phyloP scores from a whole-genome alignment of 1,140 invertebrate genomes.

The Trichonephila clavipes region DNA sequence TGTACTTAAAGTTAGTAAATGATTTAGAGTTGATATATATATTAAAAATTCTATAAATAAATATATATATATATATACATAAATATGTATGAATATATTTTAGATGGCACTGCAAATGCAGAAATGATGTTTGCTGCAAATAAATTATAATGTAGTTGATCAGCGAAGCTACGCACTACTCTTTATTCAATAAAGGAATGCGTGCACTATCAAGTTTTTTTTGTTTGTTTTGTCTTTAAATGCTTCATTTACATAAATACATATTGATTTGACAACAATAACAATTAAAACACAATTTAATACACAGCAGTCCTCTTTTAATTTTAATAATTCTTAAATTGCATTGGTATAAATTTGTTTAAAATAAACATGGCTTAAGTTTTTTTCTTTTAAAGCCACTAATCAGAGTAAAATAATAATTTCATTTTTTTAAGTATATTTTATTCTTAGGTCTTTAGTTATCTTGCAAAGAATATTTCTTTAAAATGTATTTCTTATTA shows the following conservation, averaged over 20 bases:
- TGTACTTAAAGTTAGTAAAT: conserved; percentile 74
- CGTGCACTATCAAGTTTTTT: conserved; percentile 41
- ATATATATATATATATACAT: conserved; percentile 6
- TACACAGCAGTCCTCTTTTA: too few species aligned
- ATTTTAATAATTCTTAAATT: too few species aligned
- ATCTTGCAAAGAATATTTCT: too few species aligned
- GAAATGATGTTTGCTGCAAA: conserved; percentile 70
- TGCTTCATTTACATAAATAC: background rate
- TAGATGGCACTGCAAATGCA: conserved; percentile 74
- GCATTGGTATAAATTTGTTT: too few species aligned
- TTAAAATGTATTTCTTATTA: too few species aligned
- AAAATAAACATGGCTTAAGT: too few species aligned
- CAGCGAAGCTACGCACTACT: conserved; percentile 41
- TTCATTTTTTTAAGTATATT: too few species aligned
- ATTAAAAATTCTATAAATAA: conserved; percentile 64
- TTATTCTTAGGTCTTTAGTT: too few species aligned
- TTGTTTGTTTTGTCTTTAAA: background rate
- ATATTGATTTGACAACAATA: too few species aligned
- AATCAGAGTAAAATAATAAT: too few species aligned
- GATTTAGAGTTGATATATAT: conserved; percentile 68
- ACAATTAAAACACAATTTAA: too few species aligned
- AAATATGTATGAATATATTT: conserved; percentile 72
- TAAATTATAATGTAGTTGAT: conserved; percentile 75
- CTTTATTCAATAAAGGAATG: conserved; percentile 73
- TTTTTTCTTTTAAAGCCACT: too few species aligned